These are phyloP conservation scores for Neogobius melanostomus DNA, from an alignment of 2,113 vertebrate genomes.

Conservation along the genomic window DNA sequence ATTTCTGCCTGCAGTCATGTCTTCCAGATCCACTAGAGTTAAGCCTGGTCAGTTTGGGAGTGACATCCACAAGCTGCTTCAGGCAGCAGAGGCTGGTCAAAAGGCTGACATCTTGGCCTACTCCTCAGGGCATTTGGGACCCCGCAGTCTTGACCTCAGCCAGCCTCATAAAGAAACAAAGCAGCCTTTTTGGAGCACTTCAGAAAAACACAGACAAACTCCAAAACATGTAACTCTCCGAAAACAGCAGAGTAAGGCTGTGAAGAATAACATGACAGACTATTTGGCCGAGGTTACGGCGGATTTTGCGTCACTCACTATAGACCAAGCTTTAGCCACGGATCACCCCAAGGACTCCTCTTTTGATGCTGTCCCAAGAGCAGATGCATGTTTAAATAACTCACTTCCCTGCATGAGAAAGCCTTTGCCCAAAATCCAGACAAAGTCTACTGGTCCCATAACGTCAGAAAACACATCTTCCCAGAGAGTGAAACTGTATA, in stretches of 20 bases:
- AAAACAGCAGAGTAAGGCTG: background rate
- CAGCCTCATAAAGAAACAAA: slow-evolving; percentile 33
- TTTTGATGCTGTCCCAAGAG: slow-evolving; percentile 17
- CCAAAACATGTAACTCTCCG: slow-evolving; percentile 15
- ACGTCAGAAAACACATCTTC: slow-evolving; percentile 18
- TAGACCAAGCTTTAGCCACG: slow-evolving; percentile 10
- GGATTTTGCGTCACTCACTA: slow-evolving; percentile 19
- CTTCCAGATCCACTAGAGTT: slow-evolving; percentile 12
- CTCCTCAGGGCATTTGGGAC: slow-evolving; percentile 72
- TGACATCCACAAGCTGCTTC: slow-evolving; percentile 59
- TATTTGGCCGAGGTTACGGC: slow-evolving; percentile 48
- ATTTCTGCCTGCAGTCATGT: slow-evolving; percentile 40
- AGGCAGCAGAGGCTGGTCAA: slow-evolving; percentile 65
- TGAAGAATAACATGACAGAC: slow-evolving; percentile 47
- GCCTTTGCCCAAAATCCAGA: slow-evolving; percentile 46
- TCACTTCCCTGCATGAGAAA: slow-evolving; percentile 49
- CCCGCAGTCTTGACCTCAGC: slow-evolving; percentile 60
- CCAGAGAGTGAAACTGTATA: slow-evolving; percentile 20
- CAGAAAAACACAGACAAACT: slow-evolving; percentile 22
- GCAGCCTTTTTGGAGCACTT: slow-evolving; percentile 45
- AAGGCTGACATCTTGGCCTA: slow-evolving; percentile 68
- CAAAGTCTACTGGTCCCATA: slow-evolving; percentile 10
- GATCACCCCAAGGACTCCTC: slow-evolving; percentile 5
- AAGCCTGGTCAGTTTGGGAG: slow-evolving; percentile 16
- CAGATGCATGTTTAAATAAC: slow-evolving; percentile 15